These are phyloP conservation scores for Emydura subglobosa DNA, from an alignment of 2,113 vertebrate genomes.

Conservation along the genomic window DNA sequence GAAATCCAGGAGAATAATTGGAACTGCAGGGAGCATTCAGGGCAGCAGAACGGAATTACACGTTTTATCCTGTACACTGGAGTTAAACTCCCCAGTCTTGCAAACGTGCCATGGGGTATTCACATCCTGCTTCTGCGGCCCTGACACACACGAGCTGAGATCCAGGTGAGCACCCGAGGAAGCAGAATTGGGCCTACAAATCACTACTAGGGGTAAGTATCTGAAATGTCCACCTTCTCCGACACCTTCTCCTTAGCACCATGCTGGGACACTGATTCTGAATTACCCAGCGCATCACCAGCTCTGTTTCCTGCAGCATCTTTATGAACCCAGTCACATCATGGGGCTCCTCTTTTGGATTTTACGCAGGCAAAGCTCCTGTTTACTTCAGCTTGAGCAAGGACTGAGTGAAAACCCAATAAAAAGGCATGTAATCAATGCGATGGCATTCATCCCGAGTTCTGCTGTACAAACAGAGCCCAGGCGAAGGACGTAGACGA, in stretches of 20 bases:
- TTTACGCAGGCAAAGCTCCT: neutral
- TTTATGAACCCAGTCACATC: neutral
- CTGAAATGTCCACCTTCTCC: neutral
- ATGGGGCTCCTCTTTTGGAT: neutral
- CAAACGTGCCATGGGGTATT: neutral
- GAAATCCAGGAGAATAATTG: neutral
- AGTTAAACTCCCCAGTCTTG: neutral
- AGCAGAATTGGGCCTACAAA: neutral
- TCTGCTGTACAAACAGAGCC: neutral
- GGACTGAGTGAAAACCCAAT: neutral
- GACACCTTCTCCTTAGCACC: neutral
- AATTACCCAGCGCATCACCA: neutral
- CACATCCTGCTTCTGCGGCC: neutral
- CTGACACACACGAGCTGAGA: neutral
- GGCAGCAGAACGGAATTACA: neutral
- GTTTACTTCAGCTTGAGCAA: neutral
- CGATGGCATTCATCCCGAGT: neutral
- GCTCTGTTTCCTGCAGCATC: neutral
- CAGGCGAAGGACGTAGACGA: neutral
- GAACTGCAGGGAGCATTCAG: neutral
- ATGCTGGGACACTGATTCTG: no score
- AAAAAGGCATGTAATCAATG: neutral
- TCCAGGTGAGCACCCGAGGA: neutral
- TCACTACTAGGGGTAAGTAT: neutral
- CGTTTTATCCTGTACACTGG: neutral